Conservation (phyloP, 92 coral and sea anemone species). For the Palythoa grandis region DNA sequence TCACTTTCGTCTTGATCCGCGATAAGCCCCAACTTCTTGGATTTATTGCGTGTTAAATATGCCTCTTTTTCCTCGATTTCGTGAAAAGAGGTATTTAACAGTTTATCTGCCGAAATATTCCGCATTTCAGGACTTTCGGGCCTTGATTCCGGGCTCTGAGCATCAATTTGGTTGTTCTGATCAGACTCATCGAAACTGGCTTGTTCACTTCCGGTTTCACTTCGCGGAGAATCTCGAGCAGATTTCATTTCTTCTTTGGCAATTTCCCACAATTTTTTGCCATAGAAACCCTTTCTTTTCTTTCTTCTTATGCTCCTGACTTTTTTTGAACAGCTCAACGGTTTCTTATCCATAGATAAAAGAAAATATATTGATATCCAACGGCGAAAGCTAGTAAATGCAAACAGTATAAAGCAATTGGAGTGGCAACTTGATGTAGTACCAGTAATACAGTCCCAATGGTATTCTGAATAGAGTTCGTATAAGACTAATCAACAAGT, state of each 20-base stretch:
- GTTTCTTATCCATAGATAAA: slow-evolving; percentile 12
- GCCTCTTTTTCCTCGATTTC: slow-evolving; percentile 8
- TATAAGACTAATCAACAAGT: slow-evolving; percentile 26
- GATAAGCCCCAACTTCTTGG: slow-evolving; percentile 27
- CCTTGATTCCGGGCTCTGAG: not conserved
- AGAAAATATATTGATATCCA: slow-evolving; percentile 6
- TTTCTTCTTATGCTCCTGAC: slow-evolving; percentile 31
- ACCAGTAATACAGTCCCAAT: not conserved
- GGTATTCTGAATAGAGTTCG: not conserved
- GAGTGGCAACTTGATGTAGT: slow-evolving; percentile 13
- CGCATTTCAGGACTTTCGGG: slow-evolving; percentile 27
- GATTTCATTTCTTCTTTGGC: slow-evolving; percentile 26
- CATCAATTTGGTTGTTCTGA: not conserved
- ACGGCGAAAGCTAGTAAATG: slow-evolving; percentile 1
- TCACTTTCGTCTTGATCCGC: not conserved
- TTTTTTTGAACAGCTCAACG: slow-evolving; percentile 26
- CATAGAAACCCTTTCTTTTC: slow-evolving; percentile 26
- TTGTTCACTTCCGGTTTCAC: slow-evolving; percentile 35
- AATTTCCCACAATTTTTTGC: slow-evolving; percentile 22
- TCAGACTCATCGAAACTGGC: slow-evolving; percentile 2
- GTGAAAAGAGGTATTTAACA: slow-evolving; percentile 15
- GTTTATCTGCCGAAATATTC: not conserved
- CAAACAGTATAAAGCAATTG: not conserved
- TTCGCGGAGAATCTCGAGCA: slow-evolving; percentile 9
- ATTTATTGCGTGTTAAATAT: slow-evolving; percentile 5